phyloP scores from a whole-genome alignment of 2,888 invertebrate genomes.

The Philereme vetulata region DNA sequence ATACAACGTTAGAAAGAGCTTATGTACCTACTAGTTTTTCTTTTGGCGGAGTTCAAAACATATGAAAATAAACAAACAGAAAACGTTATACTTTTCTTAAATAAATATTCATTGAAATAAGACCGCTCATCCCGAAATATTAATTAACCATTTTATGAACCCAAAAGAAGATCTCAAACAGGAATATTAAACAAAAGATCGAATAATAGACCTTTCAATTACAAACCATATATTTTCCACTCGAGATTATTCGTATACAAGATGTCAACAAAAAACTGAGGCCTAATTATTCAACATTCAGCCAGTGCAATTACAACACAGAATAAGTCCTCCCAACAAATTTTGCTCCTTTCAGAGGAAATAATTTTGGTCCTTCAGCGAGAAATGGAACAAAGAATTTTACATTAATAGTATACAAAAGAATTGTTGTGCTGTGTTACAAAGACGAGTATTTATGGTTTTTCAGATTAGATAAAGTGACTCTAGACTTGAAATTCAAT shows the following conservation, averaged over 20 bases:
- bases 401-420: constrained; percentile 15
- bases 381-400: constrained; percentile 16
- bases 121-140: background rate
- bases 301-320: constrained; percentile 29
- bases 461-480: background rate
- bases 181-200: background rate
- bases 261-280: constrained; percentile 24
- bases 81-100: no score
- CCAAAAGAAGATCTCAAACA: constrained; percentile 2
- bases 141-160: constrained; percentile 3
- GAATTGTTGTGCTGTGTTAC: constrained; percentile 12
- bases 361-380: constrained; percentile 12
- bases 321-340: constrained; percentile 21
- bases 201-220: constrained; percentile 14
- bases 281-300: constrained; percentile 30
- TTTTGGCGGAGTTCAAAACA: no score
- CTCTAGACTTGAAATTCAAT: background rate
- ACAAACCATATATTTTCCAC: constrained; percentile 15
- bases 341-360: constrained; percentile 25
- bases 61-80: no score
- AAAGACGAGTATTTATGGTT: constrained; percentile 7
- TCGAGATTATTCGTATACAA: constrained; percentile 15
- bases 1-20: no score
- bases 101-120: background rate
- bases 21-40: no score